Percentiles rank a stretch among this genome's conserved stretches.
Evolutionary conservation across 2,888 invertebrate genomes (phyloP).

Genomic region (Lochmaea capreae): DNA sequence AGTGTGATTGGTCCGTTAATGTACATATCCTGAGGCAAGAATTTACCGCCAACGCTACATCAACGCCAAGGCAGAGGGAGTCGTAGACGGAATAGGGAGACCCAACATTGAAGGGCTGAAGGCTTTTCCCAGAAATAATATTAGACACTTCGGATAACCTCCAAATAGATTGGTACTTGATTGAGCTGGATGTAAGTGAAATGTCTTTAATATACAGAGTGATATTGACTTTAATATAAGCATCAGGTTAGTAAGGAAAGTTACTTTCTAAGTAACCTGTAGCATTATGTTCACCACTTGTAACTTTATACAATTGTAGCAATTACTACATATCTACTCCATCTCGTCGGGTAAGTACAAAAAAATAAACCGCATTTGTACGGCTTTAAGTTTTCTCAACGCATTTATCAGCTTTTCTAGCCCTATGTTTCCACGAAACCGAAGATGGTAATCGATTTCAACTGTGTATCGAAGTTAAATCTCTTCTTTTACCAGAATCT

Average conservation of each 20-base stretch:
- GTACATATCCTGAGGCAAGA: slow-evolving; percentile 31
- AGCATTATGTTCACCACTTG: no score
- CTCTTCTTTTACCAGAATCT: no score
- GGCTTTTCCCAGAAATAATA: slow-evolving; percentile 32
- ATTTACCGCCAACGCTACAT: slow-evolving; percentile 15
- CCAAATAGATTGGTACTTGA: slow-evolving; percentile 34
- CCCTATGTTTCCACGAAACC: no score
- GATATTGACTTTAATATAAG: neutral
- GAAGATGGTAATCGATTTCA: no score
- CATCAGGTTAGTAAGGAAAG: neutral
- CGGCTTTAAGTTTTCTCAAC: no score
- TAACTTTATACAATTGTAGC: no score
- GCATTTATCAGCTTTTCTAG: no score
- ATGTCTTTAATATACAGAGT: slow-evolving; percentile 23
- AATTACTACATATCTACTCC: no score
- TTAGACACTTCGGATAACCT: slow-evolving; percentile 30
- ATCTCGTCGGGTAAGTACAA: no score
- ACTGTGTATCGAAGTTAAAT: no score
- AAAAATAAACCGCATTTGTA: no score
- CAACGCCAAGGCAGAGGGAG: slow-evolving; percentile 14
- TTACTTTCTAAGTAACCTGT: no score
- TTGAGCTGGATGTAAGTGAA: slow-evolving; percentile 33
- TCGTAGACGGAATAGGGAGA: slow-evolving; percentile 6
- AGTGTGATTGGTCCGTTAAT: slow-evolving; percentile 30
- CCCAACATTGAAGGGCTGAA: slow-evolving; percentile 21